phyloP scores from a whole-genome alignment of 2,888 invertebrate genomes.

The Clitarchus hookeri region DNA sequence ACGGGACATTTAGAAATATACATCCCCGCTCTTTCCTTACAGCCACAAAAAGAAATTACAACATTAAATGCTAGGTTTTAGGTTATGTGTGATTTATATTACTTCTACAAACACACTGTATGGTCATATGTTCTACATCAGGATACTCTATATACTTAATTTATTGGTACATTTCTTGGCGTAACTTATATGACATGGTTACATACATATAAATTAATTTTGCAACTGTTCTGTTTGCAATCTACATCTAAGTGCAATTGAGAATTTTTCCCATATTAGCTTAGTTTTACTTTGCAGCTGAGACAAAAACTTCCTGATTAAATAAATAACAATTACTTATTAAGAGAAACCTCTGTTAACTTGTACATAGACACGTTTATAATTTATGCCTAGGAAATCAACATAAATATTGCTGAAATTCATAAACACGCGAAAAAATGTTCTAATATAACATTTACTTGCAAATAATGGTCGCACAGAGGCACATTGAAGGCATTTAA shows the following conservation, averaged over 20 bases:
- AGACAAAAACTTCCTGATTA: neutral
- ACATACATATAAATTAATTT: neutral
- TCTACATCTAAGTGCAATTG: neutral
- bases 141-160: neutral
- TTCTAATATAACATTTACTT: neutral
- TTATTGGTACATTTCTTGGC: neutral
- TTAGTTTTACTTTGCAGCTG: neutral
- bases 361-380: neutral
- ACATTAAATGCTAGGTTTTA: neutral
- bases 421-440: neutral
- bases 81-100: neutral
- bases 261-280: neutral
- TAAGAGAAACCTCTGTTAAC: neutral
- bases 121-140: neutral
- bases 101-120: neutral
- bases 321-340: neutral
- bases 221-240: neutral
- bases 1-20: neutral
- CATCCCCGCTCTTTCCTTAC: neutral
- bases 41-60: neutral
- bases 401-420: neutral
- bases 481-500: neutral
- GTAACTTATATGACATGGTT: neutral
- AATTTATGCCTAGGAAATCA: neutral
- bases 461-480: neutral